A percentile compares a stretch with the other conserved stretches of the same genome.
Evolutionary conservation across 2,113 vertebrate species (phyloP).

Genomic region (Oplegnathus fasciatus): DNA sequence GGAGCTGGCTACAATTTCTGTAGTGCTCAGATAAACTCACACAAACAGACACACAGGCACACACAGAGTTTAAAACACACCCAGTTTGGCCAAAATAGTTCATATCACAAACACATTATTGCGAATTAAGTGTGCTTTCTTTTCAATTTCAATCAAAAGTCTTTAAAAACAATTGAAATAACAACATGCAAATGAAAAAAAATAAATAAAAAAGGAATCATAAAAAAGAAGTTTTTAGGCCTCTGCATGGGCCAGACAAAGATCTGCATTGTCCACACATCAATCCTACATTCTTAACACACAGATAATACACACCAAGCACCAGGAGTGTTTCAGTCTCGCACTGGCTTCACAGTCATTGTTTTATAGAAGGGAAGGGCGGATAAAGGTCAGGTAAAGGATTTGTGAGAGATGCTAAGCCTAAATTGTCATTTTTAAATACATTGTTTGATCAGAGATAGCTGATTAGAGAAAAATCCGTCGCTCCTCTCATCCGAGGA

Average conservation of each 20-base stretch:
- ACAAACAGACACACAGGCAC: conserved; percentile 63
- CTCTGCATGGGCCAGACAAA: conserved; percentile 69
- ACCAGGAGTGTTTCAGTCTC: conserved; percentile 72
- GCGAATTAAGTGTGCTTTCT: conserved; percentile 89
- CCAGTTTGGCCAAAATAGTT: conserved; percentile 72
- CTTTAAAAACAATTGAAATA: conserved; percentile 74
- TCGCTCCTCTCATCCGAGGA: conserved; percentile 47
- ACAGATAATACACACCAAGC: conserved; percentile 73
- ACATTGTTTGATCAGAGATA: conserved; percentile 63
- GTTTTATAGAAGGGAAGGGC: conserved; percentile 52
- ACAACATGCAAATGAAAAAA: conserved; percentile 83
- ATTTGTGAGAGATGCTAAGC: conserved; percentile 62
- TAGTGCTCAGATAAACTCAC: conserved; percentile 52
- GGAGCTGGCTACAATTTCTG: conserved; percentile 62
- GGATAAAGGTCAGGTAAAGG: conserved; percentile 55
- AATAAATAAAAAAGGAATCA: conserved; percentile 60
- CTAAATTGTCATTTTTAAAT: conserved; percentile 70
- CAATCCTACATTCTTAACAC: conserved; percentile 78
- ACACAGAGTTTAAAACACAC: conserved; percentile 67
- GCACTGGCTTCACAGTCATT: conserved; percentile 78
- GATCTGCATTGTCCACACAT: conserved; percentile 78
- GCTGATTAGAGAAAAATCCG: conserved; percentile 60
- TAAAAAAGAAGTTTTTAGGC: conserved; percentile 70
- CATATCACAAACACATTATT: conserved; percentile 86
- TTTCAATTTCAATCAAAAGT: conserved; percentile 79